Conservation (phyloP, 2,888 invertebrate genomes). For the Oasisia sp. region DNA sequence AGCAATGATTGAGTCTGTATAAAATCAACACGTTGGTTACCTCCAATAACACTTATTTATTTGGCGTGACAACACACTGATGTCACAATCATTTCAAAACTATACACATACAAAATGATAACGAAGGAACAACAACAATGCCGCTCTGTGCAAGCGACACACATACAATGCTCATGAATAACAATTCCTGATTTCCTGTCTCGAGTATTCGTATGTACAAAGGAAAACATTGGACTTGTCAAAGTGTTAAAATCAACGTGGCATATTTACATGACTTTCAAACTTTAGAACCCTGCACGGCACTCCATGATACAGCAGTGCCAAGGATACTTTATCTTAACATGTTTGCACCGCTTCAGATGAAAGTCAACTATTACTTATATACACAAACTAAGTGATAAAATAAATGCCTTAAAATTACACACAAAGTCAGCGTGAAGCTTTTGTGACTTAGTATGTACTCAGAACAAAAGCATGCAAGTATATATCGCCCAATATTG, state of each 20-base stretch:
- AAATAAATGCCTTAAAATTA: conserved; percentile 12
- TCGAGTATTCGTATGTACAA: conserved; percentile 3
- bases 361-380: neutral
- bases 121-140: conserved; percentile 4
- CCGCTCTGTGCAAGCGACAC: conserved; percentile 1
- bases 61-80: neutral
- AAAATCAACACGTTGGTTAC: neutral
- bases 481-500: conserved; percentile 5
- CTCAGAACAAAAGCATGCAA: neutral
- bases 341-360: neutral
- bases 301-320: neutral
- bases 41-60: conserved; percentile 17
- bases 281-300: neutral
- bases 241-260: neutral
- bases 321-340: neutral
- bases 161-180: conserved; percentile 17
- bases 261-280: conserved; percentile 1
- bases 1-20: neutral
- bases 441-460: neutral
- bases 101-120: conserved; percentile 17
- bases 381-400: conserved; percentile 4
- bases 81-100: conserved; percentile 7
- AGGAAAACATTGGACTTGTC: conserved; percentile 13
- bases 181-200: conserved; percentile 12
- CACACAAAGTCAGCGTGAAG: neutral